phyloP scores from a whole-genome alignment of 2,888 invertebrate genomes.

The Operophtera brumata region DNA sequence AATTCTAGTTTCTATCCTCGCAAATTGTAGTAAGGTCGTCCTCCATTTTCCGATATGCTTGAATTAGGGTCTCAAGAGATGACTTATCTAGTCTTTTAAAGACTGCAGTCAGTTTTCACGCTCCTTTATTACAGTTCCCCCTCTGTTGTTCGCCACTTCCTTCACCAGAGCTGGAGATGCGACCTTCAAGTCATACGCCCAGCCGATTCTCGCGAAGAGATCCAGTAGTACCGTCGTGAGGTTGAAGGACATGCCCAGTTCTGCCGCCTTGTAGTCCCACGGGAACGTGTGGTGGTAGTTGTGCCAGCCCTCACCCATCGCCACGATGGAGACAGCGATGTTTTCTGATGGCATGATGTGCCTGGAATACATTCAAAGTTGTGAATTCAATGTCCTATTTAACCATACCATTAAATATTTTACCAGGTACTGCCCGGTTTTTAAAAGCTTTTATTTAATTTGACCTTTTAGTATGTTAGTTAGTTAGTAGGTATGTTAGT shows the following conservation, averaged over 20 bases:
- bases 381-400: too few species aligned
- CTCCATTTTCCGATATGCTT: too few species aligned
- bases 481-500: too few species aligned
- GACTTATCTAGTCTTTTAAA: too few species aligned
- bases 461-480: too few species aligned
- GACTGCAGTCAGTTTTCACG: not conserved
- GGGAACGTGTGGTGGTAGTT: constrained; percentile 97
- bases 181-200: constrained; percentile 88
- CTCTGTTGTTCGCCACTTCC: constrained; percentile 76
- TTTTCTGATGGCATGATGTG: constrained; percentile 90
- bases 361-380: constrained; percentile 67
- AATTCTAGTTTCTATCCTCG: too few species aligned
- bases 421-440: too few species aligned
- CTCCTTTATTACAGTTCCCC: constrained; percentile 44
- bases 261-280: constrained; percentile 95
- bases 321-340: constrained; percentile 84
- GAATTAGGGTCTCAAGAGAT: too few species aligned
- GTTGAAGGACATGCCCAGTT: constrained; percentile 87
- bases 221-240: constrained; percentile 86
- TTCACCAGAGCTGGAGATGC: constrained; percentile 80
- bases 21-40: too few species aligned
- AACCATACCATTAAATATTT: too few species aligned
- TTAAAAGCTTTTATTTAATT: too few species aligned
- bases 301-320: constrained; percentile 95
- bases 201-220: constrained; percentile 84